A percentile compares a stretch with the other conserved stretches of the same genome.
These are phyloP conservation scores for Gryllus longicercus DNA, from an alignment of 2,888 invertebrate genomes.

Conservation along the genomic window DNA sequence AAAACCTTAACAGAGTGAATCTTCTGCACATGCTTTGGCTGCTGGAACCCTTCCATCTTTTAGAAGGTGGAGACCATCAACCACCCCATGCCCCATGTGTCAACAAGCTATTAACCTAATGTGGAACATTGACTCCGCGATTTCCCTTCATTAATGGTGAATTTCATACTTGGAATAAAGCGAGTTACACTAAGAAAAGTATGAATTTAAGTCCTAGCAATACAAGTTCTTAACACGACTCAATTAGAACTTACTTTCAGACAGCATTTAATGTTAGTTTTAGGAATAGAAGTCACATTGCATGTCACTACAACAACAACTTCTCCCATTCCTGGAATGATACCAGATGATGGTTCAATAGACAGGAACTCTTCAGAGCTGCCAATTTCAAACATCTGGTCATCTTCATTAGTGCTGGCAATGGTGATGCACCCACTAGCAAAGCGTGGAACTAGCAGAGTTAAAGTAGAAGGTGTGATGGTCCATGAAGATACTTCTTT, in stretches of 20 bases:
- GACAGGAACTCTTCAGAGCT: neutral
- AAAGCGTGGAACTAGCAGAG: neutral
- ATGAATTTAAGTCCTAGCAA: too few relatives aligned
- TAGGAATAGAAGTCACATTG: neutral
- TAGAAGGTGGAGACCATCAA: too few relatives aligned
- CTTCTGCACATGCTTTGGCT: too few relatives aligned
- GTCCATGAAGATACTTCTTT: neutral
- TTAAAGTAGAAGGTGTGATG: neutral
- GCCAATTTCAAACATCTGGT: neutral
- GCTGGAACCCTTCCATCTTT: too few relatives aligned
- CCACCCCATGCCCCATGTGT: too few relatives aligned
- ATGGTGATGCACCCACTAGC: neutral
- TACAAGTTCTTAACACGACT: too few relatives aligned
- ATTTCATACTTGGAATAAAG: too few relatives aligned
- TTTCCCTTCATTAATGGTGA: too few relatives aligned
- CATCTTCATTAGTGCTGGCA: neutral
- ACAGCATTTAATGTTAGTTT: neutral
- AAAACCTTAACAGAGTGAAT: too few relatives aligned
- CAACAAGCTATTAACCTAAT: too few relatives aligned
- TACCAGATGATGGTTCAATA: neutral
- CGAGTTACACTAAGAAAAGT: too few relatives aligned
- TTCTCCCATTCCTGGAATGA: neutral
- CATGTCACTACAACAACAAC: conserved; percentile 7
- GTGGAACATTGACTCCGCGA: too few relatives aligned
- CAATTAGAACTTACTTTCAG: neutral